Base-by-base conservation (phyloP, 2,113 vertebrate species). In the Elachura formosa region DNA sequence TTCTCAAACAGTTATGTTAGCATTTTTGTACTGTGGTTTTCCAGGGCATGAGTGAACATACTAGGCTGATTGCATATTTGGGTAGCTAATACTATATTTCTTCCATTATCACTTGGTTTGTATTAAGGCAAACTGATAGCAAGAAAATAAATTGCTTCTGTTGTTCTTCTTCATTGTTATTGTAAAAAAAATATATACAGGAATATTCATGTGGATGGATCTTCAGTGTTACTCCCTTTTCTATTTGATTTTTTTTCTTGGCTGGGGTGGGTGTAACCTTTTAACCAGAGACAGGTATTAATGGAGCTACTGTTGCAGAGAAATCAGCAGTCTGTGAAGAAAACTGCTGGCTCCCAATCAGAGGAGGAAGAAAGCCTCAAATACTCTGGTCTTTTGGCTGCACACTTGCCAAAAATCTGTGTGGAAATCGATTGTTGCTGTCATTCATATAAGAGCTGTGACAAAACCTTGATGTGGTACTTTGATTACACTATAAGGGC, bases 301-400 rank as follows among this genome's bases (percentile, higher is more conserved):
- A 97, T 87, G 83, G 88, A 96, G 55, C 81, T 67, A 11, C 64
- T 71, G 38, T 85, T 85, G 79, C 71, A 91, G 51, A 91, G 58
- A 95, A 97, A 96, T 91, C 83, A 89, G 74, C 43, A 89, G 56
- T 33, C 74, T 90, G 56, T 87, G 67, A 83, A 96, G 80, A 67
- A 95, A 89, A 78, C 33, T 87, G 23, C n/a, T 91, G 38, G 73
- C 29, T 95, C 64, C 52, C 31, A 90, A 3, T 68, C 52, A 61
- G 49, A 75, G 49, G 31, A 76, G 23, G 33, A 91, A 55, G 64
- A 67, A 83, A 48, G 48, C 5, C 45, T 5, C 66, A 79, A 38
- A 89, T 33, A 12, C 52, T 67, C 26, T 63, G 29, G 25, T 79
- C 43, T 80, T 94, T 84, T 43, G 41, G 6, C 55, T 83, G 25